Percentiles rank a stretch among this genome's conserved stretches.
Conservation (phyloP, 2,888 invertebrate genomes). For the Philopedon plagiatum region DNA sequence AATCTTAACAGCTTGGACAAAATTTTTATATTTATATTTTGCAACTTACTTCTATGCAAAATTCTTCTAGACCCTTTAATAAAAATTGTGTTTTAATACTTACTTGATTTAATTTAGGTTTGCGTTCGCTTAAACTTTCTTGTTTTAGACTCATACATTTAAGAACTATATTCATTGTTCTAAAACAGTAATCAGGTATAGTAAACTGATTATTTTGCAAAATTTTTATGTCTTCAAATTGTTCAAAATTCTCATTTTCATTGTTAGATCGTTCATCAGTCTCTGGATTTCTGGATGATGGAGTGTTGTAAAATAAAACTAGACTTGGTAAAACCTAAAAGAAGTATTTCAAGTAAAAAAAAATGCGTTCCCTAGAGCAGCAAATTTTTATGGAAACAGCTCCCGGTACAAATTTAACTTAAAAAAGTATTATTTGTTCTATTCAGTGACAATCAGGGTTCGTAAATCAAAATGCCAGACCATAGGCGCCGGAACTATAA, state of each 20-base stretch:
- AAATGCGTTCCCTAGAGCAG: neutral
- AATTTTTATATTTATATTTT: too few species aligned
- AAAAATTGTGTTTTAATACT: neutral
- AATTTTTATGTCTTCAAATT: slow-evolving; percentile 49
- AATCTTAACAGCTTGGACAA: too few species aligned
- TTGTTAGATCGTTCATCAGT: slow-evolving; percentile 35
- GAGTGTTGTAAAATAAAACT: slow-evolving; percentile 17
- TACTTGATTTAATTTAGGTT: slow-evolving; percentile 56
- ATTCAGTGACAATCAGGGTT: too few species aligned
- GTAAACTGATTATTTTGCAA: slow-evolving; percentile 68
- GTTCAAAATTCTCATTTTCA: slow-evolving; percentile 23
- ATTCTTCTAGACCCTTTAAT: neutral
- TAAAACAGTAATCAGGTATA: slow-evolving; percentile 69
- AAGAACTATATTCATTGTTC: slow-evolving; percentile 64
- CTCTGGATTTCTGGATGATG: slow-evolving; percentile 37
- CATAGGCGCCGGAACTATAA: too few species aligned
- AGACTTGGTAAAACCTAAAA: slow-evolving; percentile 42
- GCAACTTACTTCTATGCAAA: too few species aligned
- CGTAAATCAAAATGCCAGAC: too few species aligned
- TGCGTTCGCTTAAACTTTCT: slow-evolving; percentile 56
- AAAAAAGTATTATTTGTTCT: too few species aligned
- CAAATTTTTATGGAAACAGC: neutral
- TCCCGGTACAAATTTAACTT: too few species aligned
- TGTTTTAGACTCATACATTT: slow-evolving; percentile 62
- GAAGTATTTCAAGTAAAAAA: too few species aligned